Conservation (phyloP, 2,797 vertebrate genomes). For the Botia kubotai region DNA sequence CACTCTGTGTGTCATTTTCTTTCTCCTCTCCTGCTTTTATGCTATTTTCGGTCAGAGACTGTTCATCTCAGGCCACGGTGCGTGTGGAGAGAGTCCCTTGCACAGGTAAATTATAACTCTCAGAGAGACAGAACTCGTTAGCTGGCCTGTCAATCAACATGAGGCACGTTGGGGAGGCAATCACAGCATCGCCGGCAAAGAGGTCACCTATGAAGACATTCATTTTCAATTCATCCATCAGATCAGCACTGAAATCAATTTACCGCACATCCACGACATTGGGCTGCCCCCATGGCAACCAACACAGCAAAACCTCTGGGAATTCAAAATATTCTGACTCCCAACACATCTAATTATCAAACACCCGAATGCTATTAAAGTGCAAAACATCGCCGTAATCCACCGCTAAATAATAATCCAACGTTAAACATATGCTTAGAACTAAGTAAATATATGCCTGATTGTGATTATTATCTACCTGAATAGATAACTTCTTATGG, state of each 20-base stretch:
- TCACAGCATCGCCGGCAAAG: conserved; percentile 61
- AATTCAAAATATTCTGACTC: conserved; percentile 54
- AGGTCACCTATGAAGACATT: conserved; percentile 70
- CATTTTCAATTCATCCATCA: conserved; percentile 70
- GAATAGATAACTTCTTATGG: conserved; percentile 42
- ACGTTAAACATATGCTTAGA: conserved; percentile 56
- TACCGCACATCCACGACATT: conserved; percentile 57
- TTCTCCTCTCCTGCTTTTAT: conserved; percentile 5
- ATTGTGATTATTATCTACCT: conserved; percentile 61
- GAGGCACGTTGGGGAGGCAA: conserved; percentile 64
- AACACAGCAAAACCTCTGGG: conserved; percentile 48
- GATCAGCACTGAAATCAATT: conserved; percentile 65
- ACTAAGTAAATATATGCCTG: conserved; percentile 56
- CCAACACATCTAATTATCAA: conserved; percentile 50
- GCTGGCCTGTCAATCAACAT: conserved; percentile 66
- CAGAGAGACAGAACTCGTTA: conserved; percentile 71
- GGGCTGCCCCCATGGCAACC: conserved; percentile 58
- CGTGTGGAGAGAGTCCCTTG: conserved; percentile 42
- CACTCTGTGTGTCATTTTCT: conserved; percentile 9
- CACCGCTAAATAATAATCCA: conserved; percentile 55
- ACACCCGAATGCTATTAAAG: conserved; percentile 49
- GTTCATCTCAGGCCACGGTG: conserved; percentile 14
- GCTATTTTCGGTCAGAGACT: neutral
- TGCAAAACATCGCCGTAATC: conserved; percentile 36
- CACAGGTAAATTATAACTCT: conserved; percentile 71